Percentiles rank a stretch among this genome's conserved stretches.
phyloP scores from a whole-genome alignment of 2,113 vertebrate species.

The Ptilorrhoa leucosticta region DNA sequence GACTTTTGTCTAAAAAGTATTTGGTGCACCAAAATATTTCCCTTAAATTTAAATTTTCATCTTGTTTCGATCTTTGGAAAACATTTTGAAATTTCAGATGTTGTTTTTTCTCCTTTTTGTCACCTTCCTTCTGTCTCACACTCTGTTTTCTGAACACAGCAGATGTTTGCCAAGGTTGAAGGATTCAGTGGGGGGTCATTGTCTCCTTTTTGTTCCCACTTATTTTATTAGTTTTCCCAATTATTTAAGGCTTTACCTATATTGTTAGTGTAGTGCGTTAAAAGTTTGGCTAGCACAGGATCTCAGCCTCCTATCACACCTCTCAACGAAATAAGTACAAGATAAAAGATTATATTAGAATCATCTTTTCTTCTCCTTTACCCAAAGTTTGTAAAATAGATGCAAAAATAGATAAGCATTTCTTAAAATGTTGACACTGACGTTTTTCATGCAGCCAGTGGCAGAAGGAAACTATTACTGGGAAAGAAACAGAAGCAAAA shows the following conservation, averaged over 20 bases:
- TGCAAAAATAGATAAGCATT: neutral
- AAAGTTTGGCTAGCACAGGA: neutral
- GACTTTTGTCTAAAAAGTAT: neutral
- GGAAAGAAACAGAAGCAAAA: neutral
- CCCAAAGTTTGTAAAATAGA: neutral
- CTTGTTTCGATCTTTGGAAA: neutral
- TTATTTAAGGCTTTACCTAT: neutral
- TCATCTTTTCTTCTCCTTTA: neutral
- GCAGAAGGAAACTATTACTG: neutral
- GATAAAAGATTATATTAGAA: neutral
- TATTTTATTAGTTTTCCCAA: neutral
- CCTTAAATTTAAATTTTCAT: neutral
- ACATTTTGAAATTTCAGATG: constrained; percentile 30
- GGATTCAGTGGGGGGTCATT: accelerated
- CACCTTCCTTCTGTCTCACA: neutral
- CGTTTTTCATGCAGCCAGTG: neutral
- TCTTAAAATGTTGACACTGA: neutral
- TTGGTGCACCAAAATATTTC: constrained; percentile 34
- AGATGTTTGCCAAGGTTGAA: neutral
- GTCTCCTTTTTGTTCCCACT: neutral
- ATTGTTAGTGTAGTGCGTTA: neutral
- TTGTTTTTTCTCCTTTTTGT: neutral
- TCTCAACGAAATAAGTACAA: neutral
- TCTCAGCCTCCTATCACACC: neutral
- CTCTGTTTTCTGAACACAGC: neutral